These are phyloP conservation scores for Petrocephalus zakoni DNA, from an alignment of 2,113 vertebrate genomes.

Conservation along the genomic window DNA sequence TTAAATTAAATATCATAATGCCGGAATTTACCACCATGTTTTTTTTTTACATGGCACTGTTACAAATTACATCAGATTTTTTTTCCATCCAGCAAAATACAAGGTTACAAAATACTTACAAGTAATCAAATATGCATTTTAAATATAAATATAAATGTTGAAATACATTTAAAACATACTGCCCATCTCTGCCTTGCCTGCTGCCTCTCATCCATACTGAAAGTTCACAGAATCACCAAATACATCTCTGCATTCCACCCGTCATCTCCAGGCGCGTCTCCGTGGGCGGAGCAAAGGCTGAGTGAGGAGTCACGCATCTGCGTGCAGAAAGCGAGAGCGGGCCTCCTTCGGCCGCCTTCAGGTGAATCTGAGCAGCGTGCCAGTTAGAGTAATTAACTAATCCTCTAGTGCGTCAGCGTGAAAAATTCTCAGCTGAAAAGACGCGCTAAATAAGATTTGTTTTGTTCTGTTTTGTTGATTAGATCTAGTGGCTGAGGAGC, in stretches of 20 bases:
- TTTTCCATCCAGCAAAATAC: no score
- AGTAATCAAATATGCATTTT: no score
- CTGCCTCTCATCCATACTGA: not conserved
- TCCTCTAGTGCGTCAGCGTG: not conserved
- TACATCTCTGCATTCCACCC: not conserved
- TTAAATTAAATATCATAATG: no score
- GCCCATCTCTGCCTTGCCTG: not conserved
- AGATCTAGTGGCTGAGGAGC: not conserved
- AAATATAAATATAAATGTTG: no score
- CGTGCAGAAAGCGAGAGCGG: no score
- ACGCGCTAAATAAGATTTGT: not conserved
- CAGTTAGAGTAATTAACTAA: constrained; percentile 16
- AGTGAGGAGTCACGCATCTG: not conserved
- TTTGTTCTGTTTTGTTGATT: constrained; percentile 10
- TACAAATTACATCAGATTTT: no score
- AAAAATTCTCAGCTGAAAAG: constrained; percentile 4
- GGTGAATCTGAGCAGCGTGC: constrained; percentile 12
- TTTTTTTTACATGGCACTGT: no score
- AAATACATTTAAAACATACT: no score
- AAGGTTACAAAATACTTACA: no score
- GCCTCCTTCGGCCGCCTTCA: constrained; percentile 10
- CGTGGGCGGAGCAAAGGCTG: not conserved
- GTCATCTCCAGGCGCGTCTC: not conserved
- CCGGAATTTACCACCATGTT: no score
- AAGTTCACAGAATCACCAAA: no score